Percentiles rank a stretch among this genome's conserved stretches.
phyloP scores from a whole-genome alignment of 2,888 invertebrate genomes.

The Hypolimnas misippus region DNA sequence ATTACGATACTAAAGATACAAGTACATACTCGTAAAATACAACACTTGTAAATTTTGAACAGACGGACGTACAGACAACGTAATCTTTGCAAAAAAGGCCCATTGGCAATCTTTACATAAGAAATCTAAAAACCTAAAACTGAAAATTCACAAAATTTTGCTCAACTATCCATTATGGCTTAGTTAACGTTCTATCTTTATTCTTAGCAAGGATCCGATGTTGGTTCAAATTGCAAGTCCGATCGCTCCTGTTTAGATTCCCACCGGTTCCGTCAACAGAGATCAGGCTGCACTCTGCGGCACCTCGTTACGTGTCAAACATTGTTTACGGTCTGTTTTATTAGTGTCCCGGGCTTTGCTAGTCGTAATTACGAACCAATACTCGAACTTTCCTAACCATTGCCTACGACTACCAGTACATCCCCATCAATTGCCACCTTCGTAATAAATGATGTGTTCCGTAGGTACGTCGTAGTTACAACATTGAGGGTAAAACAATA shows the following conservation, averaged over 20 bases:
- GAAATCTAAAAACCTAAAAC: not conserved
- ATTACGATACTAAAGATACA: no score
- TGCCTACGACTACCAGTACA: not conserved
- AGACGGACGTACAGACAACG: no score
- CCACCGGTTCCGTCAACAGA: slow-evolving; percentile 65
- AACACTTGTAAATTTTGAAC: no score
- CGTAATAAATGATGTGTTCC: slow-evolving; percentile 36
- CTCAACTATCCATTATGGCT: not conserved
- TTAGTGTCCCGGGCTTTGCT: slow-evolving; percentile 53
- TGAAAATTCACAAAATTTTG: not conserved
- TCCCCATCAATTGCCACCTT: not conserved
- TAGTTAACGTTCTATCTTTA: not conserved
- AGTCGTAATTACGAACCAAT: slow-evolving; percentile 13
- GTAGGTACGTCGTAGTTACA: slow-evolving; percentile 43
- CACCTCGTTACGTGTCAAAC: slow-evolving; percentile 74
- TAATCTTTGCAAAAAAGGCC: no score
- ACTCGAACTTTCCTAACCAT: not conserved
- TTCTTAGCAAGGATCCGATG: slow-evolving; percentile 51
- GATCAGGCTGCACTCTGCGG: slow-evolving; percentile 65
- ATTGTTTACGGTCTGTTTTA: slow-evolving; percentile 71
- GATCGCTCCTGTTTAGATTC: slow-evolving; percentile 63
- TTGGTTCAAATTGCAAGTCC: slow-evolving; percentile 76
- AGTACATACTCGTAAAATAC: no score
- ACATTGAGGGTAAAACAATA: slow-evolving; percentile 63
- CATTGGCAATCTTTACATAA: not conserved